Percentiles rank a stretch among this genome's conserved stretches.
Evolutionary conservation across 2,113 vertebrate genomes (phyloP).

Genomic region (Indri indri): DNA sequence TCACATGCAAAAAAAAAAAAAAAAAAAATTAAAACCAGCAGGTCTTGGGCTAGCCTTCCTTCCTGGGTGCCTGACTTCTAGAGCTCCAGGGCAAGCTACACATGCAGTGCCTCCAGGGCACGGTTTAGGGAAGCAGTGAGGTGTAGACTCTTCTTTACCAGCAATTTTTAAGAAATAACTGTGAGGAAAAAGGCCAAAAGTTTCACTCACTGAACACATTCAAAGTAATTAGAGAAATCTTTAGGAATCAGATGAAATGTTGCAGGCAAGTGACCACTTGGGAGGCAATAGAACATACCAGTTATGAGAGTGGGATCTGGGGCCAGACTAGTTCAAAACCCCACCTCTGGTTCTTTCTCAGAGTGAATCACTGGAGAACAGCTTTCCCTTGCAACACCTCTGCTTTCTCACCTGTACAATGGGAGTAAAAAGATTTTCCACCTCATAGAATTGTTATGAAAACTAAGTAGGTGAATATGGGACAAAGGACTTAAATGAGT

Average conservation of each 20-base stretch:
- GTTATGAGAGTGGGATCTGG: background rate
- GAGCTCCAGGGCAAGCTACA: background rate
- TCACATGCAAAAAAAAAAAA: background rate
- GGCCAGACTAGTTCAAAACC: background rate
- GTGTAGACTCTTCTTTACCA: background rate
- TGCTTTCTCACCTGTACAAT: background rate
- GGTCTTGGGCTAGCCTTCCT: background rate
- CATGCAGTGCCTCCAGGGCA: background rate
- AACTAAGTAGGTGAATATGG: background rate
- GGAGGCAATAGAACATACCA: fast-evolving
- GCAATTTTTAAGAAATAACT: background rate
- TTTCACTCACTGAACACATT: background rate
- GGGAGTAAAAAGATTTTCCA: background rate
- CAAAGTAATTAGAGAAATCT: background rate
- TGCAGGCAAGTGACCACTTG: background rate
- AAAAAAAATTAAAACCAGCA: background rate
- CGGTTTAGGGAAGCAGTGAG: background rate
- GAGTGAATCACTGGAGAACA: background rate
- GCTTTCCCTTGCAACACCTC: background rate
- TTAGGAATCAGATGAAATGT: background rate
- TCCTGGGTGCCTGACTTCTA: background rate
- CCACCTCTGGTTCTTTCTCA: background rate
- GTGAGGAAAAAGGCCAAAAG: background rate
- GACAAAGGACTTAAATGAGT: background rate
- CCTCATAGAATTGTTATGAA: background rate